Base-by-base conservation (phyloP, 1,140 invertebrate species). In the Melitaea cinxia region DNA sequence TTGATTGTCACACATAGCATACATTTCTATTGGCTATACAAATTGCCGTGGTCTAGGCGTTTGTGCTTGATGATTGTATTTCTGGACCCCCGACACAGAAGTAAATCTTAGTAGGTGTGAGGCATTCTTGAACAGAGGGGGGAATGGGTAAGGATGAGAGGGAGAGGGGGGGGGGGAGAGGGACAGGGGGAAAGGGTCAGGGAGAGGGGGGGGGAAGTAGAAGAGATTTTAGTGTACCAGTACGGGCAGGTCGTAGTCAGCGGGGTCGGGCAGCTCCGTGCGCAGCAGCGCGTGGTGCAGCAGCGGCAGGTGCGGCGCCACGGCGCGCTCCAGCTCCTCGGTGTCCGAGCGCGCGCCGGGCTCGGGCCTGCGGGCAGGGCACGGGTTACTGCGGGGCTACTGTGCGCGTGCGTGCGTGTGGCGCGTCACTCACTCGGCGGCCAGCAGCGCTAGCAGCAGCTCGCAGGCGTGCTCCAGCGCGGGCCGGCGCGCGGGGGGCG, bases 301-400 rank as follows among this genome's bases (percentile, higher is more conserved):
- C 65, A 88, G 73, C 54, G 83, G 86, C 75, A 88, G 71, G 68
- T 88, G 87, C 58, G 83, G 86, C 49, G 85, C 85, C 14, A 87
- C 64, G 10, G 75, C 82, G 55, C 74, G 72, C 77, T 83, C 85
- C 71, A 88, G 82, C 33, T 56, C 42, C 42, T 33, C 30, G 19
- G 59, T 30, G 60, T 52, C 45, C 33, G 47, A 61, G 45, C 39
- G 56, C 52, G 28, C 56, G 39, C 33, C 39, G 47, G 33, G 30
- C 9, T 37, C 58, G 49, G 33, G 37, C 52, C 4, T 12, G 26
- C 24, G 52, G 21, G 4, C 30, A 9, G 30, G 1, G 9, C 9
- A 33, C 15, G 45, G 4, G 24, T 4, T 6, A 28, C 39, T 2
- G 14, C 28, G 23, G 37, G 10, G 19, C 15, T 24, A 19, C 1